A percentile compares a stretch with the other conserved stretches of the same genome.
Evolutionary conservation across 1,140 invertebrate genomes (phyloP).

Genomic region (Hyphantria cunea): DNA sequence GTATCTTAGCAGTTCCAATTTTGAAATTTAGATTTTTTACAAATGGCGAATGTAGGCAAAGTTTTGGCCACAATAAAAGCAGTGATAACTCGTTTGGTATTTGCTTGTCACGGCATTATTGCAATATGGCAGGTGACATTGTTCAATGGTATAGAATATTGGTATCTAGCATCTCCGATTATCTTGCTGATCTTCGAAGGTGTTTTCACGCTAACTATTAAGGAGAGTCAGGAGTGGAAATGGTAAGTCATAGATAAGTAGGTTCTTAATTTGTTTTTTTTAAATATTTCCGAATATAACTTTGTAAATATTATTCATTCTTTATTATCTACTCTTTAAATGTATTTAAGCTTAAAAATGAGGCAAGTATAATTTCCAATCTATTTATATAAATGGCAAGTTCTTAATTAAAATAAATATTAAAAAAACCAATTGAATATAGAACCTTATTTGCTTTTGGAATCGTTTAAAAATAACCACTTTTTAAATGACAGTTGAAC

Average conservation of each 20-base stretch:
- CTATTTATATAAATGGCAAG: no score
- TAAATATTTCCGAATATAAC: no score
- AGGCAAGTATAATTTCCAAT: no score
- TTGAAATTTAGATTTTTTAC: constrained; percentile 2
- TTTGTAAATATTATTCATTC: no score
- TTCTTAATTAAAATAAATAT: no score
- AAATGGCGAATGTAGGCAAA: constrained; percentile 84
- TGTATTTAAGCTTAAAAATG: no score
- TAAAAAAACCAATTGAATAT: no score
- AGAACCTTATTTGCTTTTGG: no score
- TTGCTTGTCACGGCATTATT: constrained; percentile 89
- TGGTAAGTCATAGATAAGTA: constrained; percentile 83
- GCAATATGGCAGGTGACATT: constrained; percentile 91
- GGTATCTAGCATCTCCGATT: constrained; percentile 90
- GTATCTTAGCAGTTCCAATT: background rate
- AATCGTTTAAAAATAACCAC: no score
- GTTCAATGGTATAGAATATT: constrained; percentile 87
- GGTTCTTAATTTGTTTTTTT: no score
- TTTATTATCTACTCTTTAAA: no score
- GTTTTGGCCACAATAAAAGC: constrained; percentile 91
- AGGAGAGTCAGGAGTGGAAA: constrained; percentile 93
- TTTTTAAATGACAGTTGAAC: no score
- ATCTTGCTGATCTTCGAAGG: constrained; percentile 90
- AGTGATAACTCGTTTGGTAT: constrained; percentile 90
- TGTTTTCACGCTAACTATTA: constrained; percentile 92